Conservation (phyloP, 2,113 vertebrate genomes). For the Mirounga angustirostris region DNA sequence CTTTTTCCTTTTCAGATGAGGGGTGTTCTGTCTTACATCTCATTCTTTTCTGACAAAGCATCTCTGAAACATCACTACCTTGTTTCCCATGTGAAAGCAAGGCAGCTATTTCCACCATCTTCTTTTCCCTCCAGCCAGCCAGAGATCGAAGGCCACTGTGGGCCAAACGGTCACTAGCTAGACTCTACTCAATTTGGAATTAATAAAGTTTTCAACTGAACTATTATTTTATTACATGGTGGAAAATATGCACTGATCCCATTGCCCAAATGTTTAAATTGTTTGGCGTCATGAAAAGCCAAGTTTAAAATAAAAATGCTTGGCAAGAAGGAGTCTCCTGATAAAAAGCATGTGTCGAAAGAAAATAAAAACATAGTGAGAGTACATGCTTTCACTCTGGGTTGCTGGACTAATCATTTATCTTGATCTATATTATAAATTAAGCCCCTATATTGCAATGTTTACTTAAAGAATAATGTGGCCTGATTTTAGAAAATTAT, state of each 20-base stretch:
- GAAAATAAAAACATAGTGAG: constrained; percentile 15
- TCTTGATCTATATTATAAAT: not conserved
- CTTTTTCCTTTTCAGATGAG: not conserved
- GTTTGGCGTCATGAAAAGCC: constrained; percentile 40
- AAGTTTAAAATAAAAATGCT: constrained; percentile 60
- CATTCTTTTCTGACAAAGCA: not conserved
- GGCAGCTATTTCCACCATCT: not conserved
- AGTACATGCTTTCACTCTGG: not conserved
- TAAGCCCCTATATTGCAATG: not conserved
- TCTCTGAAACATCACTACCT: not conserved
- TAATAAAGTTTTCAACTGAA: constrained; percentile 29
- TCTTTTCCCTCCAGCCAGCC: not conserved
- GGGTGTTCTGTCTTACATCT: not conserved
- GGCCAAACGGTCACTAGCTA: not conserved
- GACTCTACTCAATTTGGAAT: not conserved
- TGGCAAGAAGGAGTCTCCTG: constrained; percentile 40
- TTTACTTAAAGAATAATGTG: not conserved
- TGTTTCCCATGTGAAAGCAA: not conserved
- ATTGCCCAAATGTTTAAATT: constrained; percentile 52
- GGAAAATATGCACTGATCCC: constrained; percentile 29
- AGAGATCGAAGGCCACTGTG: not conserved
- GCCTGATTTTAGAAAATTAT: not conserved
- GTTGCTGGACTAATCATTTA: not conserved
- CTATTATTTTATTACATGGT: constrained; percentile 40
- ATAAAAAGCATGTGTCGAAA: constrained; percentile 68